Percentiles rank a stretch among this genome's conserved stretches.
These are phyloP conservation scores for Gymnoscelis rufifasciata DNA, from an alignment of 2,888 invertebrate species.

Conservation along the genomic window DNA sequence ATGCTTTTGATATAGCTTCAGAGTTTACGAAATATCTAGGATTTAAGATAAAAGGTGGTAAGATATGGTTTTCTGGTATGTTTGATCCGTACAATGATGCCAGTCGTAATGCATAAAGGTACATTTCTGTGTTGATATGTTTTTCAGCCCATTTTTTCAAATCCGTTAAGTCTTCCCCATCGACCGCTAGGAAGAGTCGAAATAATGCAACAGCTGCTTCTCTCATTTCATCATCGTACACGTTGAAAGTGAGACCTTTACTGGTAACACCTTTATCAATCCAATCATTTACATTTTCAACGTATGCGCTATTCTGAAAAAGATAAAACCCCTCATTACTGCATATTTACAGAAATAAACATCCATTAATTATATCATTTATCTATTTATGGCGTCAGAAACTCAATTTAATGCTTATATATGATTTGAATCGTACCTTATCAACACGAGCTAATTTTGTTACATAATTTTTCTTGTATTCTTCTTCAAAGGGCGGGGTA, in stretches of 20 bases:
- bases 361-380: too few relatives aligned
- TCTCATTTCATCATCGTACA: conserved; percentile 69
- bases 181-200: conserved; percentile 57
- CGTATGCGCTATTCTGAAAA: conserved; percentile 50
- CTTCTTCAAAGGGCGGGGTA: not conserved
- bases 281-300: conserved; percentile 39
- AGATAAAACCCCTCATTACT: not conserved
- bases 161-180: conserved; percentile 50
- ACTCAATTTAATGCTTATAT: too few relatives aligned
- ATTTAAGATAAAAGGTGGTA: conserved; percentile 71
- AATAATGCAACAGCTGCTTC: conserved; percentile 66
- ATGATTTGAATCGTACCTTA: too few relatives aligned
- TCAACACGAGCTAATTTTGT: conserved; percentile 6
- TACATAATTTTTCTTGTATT: not conserved
- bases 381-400: too few relatives aligned
- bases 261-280: conserved; percentile 45
- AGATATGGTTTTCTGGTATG: conserved; percentile 30
- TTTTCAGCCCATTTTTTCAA: conserved; percentile 57
- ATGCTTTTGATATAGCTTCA: conserved; percentile 59
- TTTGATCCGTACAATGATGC: conserved; percentile 58
- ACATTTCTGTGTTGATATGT: conserved; percentile 70
- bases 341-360: too few relatives aligned
- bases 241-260: conserved; percentile 65
- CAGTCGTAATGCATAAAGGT: conserved; percentile 66
- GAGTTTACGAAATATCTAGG: conserved; percentile 62